Conservation (phyloP, 2,113 vertebrate species). For the Myiozetetes cayanensis region DNA sequence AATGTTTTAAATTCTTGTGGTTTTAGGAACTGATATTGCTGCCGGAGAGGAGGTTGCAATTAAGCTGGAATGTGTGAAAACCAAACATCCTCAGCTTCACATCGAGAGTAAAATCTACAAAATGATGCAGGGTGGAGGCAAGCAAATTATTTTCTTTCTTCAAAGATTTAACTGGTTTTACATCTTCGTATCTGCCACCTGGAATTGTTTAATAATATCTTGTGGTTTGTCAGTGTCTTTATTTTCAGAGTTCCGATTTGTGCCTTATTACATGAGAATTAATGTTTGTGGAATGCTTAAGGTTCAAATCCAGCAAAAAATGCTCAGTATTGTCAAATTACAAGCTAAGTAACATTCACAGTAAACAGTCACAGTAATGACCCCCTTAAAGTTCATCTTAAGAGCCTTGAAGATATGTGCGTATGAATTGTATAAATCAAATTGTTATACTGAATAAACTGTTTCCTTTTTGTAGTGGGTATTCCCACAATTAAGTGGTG, state of each 20-base stretch:
- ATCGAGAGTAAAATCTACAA: slow-evolving; percentile 99
- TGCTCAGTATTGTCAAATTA: not conserved
- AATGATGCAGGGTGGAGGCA: slow-evolving; percentile 98
- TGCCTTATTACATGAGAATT: not conserved
- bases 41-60: slow-evolving; percentile 95
- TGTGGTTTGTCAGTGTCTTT: not conserved
- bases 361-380: too few relatives aligned
- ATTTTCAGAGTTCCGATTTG: not conserved
- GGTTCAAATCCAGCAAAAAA: not conserved
- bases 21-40: slow-evolving; percentile 92
- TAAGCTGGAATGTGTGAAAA: slow-evolving; percentile 97
- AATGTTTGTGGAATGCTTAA: not conserved
- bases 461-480: slow-evolving; percentile 79
- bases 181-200: not conserved
- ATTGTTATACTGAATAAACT: not conserved
- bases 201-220: not conserved
- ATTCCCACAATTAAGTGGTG: slow-evolving; percentile 97
- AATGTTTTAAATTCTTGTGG: not conserved
- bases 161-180: not conserved
- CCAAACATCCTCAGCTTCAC: slow-evolving; percentile 96
- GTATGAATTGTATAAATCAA: not conserved
- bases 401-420: not conserved
- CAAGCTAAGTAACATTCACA: not conserved
- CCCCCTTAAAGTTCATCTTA: not conserved
- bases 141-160: not conserved